These are phyloP conservation scores for Spongilla lacustris DNA, from an alignment of 37 sponge, comb jelly and placozoan species.

Conservation along the genomic window DNA sequence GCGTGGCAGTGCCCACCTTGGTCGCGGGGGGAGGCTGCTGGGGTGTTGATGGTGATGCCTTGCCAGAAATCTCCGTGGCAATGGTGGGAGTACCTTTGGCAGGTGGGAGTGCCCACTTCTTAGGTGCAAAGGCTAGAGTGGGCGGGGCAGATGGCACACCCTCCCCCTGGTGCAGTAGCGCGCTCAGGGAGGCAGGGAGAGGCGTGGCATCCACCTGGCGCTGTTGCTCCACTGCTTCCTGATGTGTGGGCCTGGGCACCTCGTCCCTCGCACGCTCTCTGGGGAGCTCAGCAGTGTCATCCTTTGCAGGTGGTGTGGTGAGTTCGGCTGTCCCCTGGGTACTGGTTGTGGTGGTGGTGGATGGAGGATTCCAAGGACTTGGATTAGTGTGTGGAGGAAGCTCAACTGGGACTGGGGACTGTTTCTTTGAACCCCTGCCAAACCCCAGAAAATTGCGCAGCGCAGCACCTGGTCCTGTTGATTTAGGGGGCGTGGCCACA, in stretches of 20 bases:
- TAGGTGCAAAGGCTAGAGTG: neutral
- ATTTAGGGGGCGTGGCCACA: neutral
- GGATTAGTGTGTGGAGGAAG: neutral
- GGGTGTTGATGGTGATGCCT: neutral
- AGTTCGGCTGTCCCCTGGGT: neutral
- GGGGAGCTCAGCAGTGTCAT: neutral
- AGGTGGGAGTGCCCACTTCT: neutral
- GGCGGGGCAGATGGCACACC: neutral
- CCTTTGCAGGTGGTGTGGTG: neutral
- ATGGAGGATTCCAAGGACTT: neutral
- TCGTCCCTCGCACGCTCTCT: neutral
- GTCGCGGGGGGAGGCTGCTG: neutral
- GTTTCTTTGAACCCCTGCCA: neutral
- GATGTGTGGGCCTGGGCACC: neutral
- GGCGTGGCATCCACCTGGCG: neutral
- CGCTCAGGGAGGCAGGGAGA: neutral
- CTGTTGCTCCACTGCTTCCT: neutral
- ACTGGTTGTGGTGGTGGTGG: neutral
- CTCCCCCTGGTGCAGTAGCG: neutral
- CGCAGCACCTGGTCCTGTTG: neutral
- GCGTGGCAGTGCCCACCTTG: neutral
- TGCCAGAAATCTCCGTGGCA: neutral
- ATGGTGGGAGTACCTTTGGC: neutral
- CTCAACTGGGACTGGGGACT: neutral
- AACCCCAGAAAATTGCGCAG: neutral